A percentile compares a stretch with the other conserved stretches of the same genome.
These are phyloP conservation scores for Idris sp. DNA, from an alignment of 1,140 invertebrate genomes.

Conservation along the genomic window DNA sequence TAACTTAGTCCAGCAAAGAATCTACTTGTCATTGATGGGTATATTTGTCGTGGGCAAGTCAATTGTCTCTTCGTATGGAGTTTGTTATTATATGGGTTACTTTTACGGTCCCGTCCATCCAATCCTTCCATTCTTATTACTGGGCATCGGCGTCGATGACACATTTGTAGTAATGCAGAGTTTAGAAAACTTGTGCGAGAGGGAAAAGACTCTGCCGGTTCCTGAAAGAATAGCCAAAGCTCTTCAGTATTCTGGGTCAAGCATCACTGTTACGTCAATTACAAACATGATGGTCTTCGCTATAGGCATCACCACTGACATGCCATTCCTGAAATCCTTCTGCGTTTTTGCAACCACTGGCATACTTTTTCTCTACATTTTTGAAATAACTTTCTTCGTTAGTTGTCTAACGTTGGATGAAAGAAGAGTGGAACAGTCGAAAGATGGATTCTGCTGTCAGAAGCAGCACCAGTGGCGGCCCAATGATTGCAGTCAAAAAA, in stretches of 20 bases:
- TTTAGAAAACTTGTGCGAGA: conserved; percentile 67
- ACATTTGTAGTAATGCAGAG: conserved; percentile 80
- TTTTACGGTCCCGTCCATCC: conserved; percentile 80
- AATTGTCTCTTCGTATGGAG: conserved; percentile 79
- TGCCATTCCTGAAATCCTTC: conserved; percentile 79
- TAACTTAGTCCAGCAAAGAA: conserved; percentile 79
- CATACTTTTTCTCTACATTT: conserved; percentile 78
- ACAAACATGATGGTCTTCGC: conserved; percentile 84
- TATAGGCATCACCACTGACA: conserved; percentile 81
- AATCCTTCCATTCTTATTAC: conserved; percentile 80
- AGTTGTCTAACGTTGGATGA: conserved; percentile 80
- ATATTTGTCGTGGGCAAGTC: conserved; percentile 79
- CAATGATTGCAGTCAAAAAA: conserved; percentile 77
- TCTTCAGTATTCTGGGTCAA: conserved; percentile 80
- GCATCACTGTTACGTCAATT: conserved; percentile 84
- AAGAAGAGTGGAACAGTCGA: conserved; percentile 71
- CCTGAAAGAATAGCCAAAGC: conserved; percentile 74
- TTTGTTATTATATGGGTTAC: conserved; percentile 79
- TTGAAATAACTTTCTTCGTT: conserved; percentile 80
- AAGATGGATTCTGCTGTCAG: conserved; percentile 75
- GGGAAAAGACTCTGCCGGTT: conserved; percentile 68
- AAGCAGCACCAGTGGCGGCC: conserved; percentile 73
- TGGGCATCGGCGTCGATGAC: conserved; percentile 80
- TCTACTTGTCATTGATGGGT: conserved; percentile 78
- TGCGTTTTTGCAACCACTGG: conserved; percentile 78